These are phyloP conservation scores for Camelus bactrianus DNA, from an alignment of 2,113 vertebrate species.

Conservation along the genomic window DNA sequence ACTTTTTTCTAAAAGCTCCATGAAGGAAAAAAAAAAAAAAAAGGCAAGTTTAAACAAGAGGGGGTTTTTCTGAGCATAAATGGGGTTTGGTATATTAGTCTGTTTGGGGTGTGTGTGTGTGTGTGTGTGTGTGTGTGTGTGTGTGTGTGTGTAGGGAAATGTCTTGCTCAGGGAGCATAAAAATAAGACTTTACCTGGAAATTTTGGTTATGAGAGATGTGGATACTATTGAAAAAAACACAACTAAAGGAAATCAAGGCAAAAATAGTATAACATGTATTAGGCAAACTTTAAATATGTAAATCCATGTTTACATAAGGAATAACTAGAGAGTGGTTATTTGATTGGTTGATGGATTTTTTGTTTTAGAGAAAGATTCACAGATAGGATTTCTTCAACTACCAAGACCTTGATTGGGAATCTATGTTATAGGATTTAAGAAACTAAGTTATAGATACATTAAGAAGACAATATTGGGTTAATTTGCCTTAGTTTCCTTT, in stretches of 20 bases:
- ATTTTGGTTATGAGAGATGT: neutral
- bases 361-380: neutral
- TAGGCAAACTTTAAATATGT: neutral
- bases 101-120: neutral
- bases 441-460: neutral
- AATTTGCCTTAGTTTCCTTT: neutral
- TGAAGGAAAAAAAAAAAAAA: neutral
- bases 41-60: neutral
- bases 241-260: neutral
- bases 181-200: neutral
- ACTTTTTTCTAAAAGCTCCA: neutral
- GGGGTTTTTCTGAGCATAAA: neutral
- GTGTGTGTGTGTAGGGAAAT: too few species aligned
- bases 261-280: neutral
- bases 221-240: slow-evolving; percentile 16
- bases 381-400: neutral
- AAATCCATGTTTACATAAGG: slow-evolving; percentile 18
- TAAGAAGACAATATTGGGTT: neutral
- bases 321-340: neutral
- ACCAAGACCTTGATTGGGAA: neutral
- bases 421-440: neutral
- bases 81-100: neutral
- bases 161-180: neutral
- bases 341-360: neutral
- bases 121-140: neutral